Evolutionary conservation across 2,113 vertebrate genomes (phyloP), one percentile per base, ranked within the genome.

Genomic region (Hippocampus barbouri): DNA sequence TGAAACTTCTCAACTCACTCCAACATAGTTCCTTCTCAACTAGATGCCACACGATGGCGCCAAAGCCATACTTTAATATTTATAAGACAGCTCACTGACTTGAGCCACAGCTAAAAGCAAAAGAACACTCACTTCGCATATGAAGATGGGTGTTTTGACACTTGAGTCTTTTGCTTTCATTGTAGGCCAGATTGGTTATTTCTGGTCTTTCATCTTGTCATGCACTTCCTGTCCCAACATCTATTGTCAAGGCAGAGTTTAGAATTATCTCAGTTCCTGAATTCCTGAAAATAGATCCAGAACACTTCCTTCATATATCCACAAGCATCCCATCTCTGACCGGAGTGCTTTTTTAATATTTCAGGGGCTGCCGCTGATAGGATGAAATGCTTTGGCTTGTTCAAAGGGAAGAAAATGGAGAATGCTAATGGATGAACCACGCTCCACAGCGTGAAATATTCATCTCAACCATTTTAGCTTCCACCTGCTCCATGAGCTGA

Each of bases 371-470:
- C 34, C 61, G 73, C 59, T 80, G 82, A 85, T 81, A 74, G 75
- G 76, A 59, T 73, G 69, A 77, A 63, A 81, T 74, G 77, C 70
- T 85, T 83, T 79, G 81, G 76, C 71, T 47, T 83, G 75, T 81
- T 84, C 49, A 23, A 56, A 64, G 70, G 64, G 49, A 78, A 66
- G 69, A 76, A 80, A 79, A 77, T 20, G 25, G 65, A 72, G 75
- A 51, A 80, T 49, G 70, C 73, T 83, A 83, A 87, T 86, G 85
- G 84, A 81, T 14, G 43, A 69, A 45, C 65, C 61, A 38, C 73
- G 80, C 66, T 66, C 76, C 73, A 65, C 14, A 7, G 60, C 41
- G 70, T 89, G 59, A 88, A 90, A 90, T 88, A 90, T 90, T 89
- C 3, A 90, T 89, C 43, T 49, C 40, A 59, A 15, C n/a, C 68